These are phyloP conservation scores for Vanacampus margaritifer DNA, from an alignment of 2,113 vertebrate species.

Conservation along the genomic window DNA sequence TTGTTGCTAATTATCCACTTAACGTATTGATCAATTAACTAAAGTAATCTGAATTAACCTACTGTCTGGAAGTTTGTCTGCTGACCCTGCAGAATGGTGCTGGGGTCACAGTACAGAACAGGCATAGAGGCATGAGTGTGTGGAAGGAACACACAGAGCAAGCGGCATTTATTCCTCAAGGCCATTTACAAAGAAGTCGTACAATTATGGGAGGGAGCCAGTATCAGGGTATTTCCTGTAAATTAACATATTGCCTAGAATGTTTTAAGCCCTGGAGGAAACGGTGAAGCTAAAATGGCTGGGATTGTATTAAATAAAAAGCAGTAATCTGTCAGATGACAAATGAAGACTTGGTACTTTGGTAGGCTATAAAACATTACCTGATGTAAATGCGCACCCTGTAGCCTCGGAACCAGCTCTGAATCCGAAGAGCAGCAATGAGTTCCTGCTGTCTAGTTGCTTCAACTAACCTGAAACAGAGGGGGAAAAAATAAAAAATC, in stretches of 20 bases:
- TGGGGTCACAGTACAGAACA: constrained; percentile 63
- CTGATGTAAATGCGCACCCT: constrained; percentile 79
- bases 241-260: constrained; percentile 42
- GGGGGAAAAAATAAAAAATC: not conserved
- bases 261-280: constrained; percentile 21
- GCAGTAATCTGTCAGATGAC: constrained; percentile 3
- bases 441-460: constrained; percentile 69
- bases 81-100: constrained; percentile 74
- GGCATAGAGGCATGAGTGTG: constrained; percentile 37
- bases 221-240: constrained; percentile 44
- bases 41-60: constrained; percentile 81
- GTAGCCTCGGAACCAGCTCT: constrained; percentile 87
- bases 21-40: constrained; percentile 81
- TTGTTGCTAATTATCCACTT: constrained; percentile 82
- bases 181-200: constrained; percentile 64
- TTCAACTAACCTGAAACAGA: constrained; percentile 70
- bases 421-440: constrained; percentile 77
- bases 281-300: constrained; percentile 16
- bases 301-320: constrained; percentile 1
- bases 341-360: not conserved
- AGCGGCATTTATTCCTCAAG: constrained; percentile 60
- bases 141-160: constrained; percentile 48
- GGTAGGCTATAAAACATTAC: constrained; percentile 55
- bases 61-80: constrained; percentile 79
- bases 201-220: constrained; percentile 56